phyloP scores from a whole-genome alignment of 2,113 vertebrate genomes.

The Tylochromis polylepis region DNA sequence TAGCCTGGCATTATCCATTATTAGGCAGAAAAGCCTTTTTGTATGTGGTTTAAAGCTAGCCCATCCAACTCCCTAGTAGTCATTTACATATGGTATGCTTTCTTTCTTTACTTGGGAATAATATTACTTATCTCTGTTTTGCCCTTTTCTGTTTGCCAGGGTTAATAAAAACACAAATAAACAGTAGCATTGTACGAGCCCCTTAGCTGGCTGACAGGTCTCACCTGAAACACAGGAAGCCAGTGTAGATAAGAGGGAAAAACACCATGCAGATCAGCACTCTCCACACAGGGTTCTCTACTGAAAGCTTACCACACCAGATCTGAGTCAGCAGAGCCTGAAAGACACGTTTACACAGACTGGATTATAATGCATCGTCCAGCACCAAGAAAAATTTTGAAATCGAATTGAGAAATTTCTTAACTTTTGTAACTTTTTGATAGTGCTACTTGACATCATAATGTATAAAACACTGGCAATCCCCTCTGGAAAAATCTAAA shows the following conservation, averaged over 20 bases:
- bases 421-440: neutral
- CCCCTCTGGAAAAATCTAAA: neutral
- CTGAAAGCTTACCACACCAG: constrained; percentile 90
- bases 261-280: constrained; percentile 80
- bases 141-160: neutral
- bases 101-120: neutral
- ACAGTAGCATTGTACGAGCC: neutral
- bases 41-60: neutral
- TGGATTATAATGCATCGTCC: neutral
- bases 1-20: neutral
- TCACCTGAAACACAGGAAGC: constrained; percentile 88
- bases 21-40: neutral
- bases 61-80: neutral
- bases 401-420: neutral
- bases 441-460: neutral
- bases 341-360: neutral
- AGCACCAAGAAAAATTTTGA: neutral
- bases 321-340: constrained; percentile 92
- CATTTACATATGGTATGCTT: neutral
- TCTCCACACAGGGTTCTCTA: constrained; percentile 83
- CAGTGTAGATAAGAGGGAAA: constrained; percentile 83
- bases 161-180: neutral
- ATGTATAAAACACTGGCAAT: neutral
- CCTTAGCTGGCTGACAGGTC: neutral
- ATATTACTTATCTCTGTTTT: neutral